A percentile compares a stretch with the other conserved stretches of the same genome.
Evolutionary conservation across 2,888 invertebrate species (phyloP).

Genomic region (Athalia circularis): DNA sequence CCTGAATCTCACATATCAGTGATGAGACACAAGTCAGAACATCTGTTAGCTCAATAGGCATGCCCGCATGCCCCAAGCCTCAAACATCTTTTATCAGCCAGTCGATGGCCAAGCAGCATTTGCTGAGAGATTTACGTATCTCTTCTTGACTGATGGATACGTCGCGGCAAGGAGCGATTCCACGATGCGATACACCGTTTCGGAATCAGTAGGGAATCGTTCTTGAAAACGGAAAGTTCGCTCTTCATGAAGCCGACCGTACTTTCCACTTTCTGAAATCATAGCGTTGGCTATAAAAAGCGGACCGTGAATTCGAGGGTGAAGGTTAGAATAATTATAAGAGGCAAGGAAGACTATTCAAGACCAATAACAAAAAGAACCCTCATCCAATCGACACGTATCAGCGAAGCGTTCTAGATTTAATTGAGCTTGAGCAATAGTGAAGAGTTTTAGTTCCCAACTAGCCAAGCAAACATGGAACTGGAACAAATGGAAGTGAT

Average conservation of each 20-base stretch:
- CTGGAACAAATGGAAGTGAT: constrained; percentile 52
- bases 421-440: background rate
- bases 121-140: too few relatives aligned
- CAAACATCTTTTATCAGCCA: constrained; percentile 10
- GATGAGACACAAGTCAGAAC: constrained; percentile 6
- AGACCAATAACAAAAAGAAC: constrained; percentile 15
- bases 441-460: constrained; percentile 1
- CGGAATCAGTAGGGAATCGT: too few relatives aligned
- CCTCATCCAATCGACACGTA: constrained; percentile 47
- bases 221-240: too few relatives aligned
- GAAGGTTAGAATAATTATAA: background rate
- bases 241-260: too few relatives aligned
- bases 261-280: too few relatives aligned
- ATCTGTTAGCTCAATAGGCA: background rate
- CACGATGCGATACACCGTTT: too few relatives aligned
- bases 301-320: background rate
- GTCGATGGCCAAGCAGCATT: background rate
- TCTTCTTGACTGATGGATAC: background rate
- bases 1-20: background rate
- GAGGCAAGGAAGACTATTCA: too few relatives aligned
- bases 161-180: background rate
- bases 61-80: background rate
- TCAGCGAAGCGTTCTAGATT: background rate
- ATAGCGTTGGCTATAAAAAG: too few relatives aligned
- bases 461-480: constrained; percentile 56